phyloP scores from a whole-genome alignment of 37 sponge, comb jelly and placozoan species.

The Cliona cf. orientalis region DNA sequence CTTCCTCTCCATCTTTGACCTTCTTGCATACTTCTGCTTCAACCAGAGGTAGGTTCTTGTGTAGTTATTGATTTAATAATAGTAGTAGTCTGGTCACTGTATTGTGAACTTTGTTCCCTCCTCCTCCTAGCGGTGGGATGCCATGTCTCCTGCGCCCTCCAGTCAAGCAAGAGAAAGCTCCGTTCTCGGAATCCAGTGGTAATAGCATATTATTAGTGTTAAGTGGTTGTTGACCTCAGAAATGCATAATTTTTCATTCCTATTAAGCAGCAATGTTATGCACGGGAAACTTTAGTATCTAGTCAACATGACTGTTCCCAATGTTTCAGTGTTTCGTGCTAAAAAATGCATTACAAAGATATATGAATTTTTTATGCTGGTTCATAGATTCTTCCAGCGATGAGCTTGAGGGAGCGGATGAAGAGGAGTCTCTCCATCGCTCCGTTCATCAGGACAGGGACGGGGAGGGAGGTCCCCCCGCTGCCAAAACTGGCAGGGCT shows the following conservation, averaged over 20 bases:
- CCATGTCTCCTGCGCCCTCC: slow-evolving; percentile 82
- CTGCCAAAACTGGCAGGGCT: background rate
- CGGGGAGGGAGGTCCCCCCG: background rate
- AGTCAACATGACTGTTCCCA: too few species aligned
- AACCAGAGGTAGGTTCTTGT: slow-evolving; percentile 65
- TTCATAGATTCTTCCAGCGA: too few species aligned
- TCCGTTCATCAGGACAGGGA: background rate
- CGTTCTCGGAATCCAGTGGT: slow-evolving; percentile 7
- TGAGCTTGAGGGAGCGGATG: too few species aligned
- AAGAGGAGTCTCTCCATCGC: background rate
- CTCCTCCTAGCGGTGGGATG: slow-evolving; percentile 87
- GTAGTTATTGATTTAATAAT: background rate
- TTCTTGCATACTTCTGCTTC: slow-evolving; percentile 87
- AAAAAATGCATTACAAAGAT: too few species aligned
- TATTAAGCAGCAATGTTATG: too few species aligned
- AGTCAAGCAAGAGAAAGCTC: background rate
- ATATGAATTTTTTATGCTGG: too few species aligned
- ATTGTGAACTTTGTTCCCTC: background rate
- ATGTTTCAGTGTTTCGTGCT: too few species aligned
- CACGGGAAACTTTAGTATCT: too few species aligned
- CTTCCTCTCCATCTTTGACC: slow-evolving; percentile 75
- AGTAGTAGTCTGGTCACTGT: background rate
- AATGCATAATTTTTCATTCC: too few species aligned
- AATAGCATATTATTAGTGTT: too few species aligned
- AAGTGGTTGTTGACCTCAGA: too few species aligned